Percentiles rank a stretch among this genome's conserved stretches.
Conservation (phyloP, 2,888 invertebrate species). For the Lycaena phlaeas region DNA sequence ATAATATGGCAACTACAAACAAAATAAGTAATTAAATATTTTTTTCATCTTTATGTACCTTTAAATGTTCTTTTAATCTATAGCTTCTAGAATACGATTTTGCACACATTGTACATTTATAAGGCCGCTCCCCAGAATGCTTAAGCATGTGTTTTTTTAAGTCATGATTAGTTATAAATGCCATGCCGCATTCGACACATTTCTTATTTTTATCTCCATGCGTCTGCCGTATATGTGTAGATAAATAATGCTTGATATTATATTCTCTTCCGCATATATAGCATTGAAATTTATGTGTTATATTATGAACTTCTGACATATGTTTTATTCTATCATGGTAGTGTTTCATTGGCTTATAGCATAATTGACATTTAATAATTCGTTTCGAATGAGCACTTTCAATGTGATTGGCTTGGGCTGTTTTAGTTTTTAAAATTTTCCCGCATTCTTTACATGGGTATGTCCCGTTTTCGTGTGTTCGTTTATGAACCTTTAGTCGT, state of each 20-base stretch:
- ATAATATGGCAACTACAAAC: no score
- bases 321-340: slow-evolving; percentile 58
- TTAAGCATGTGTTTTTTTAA: slow-evolving; percentile 44
- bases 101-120: slow-evolving; percentile 48
- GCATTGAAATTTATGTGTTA: slow-evolving; percentile 53
- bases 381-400: slow-evolving; percentile 51
- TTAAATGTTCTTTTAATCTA: slow-evolving; percentile 49
- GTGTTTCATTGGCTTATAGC: slow-evolving; percentile 54
- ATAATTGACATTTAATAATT: slow-evolving; percentile 49
- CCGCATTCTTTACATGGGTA: slow-evolving; percentile 48
- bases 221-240: slow-evolving; percentile 54
- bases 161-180: slow-evolving; percentile 51
- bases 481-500: slow-evolving; percentile 59
- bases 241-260: slow-evolving; percentile 55
- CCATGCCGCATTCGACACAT: slow-evolving; percentile 59
- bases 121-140: slow-evolving; percentile 43
- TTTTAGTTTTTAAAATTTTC: slow-evolving; percentile 47
- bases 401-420: slow-evolving; percentile 47
- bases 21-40: not conserved
- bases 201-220: slow-evolving; percentile 59
- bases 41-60: slow-evolving; percentile 34
- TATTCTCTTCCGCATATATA: slow-evolving; percentile 44
- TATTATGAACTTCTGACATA: slow-evolving; percentile 51
- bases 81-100: slow-evolving; percentile 53
- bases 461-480: slow-evolving; percentile 55